A percentile compares a stretch with the other conserved stretches of the same genome.
These are phyloP conservation scores for Teleogryllus occipitalis DNA, from an alignment of 1,140 invertebrate species.

Conservation along the genomic window DNA sequence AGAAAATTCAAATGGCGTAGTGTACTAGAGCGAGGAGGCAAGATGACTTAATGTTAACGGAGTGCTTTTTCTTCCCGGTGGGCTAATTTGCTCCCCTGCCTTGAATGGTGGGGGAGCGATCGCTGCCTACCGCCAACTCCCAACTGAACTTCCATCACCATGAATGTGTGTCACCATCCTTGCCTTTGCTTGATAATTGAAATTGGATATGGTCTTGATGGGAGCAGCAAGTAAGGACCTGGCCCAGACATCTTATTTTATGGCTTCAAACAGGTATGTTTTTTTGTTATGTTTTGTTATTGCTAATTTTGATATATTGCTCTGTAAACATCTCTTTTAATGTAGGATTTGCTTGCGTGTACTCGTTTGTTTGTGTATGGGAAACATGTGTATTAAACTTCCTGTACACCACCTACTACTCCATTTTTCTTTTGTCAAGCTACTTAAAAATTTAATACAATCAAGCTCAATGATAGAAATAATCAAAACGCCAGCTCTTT, in stretches of 20 bases:
- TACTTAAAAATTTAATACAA: too few species aligned
- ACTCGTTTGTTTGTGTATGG: too few species aligned
- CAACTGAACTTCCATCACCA: not conserved
- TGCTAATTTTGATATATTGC: not conserved
- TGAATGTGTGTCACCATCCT: not conserved
- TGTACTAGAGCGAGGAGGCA: not conserved
- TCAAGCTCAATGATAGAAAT: too few species aligned
- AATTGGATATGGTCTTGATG: slow-evolving; percentile 19
- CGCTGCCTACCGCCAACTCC: slow-evolving; percentile 10
- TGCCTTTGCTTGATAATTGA: not conserved
- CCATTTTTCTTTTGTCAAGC: too few species aligned
- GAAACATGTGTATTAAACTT: too few species aligned
- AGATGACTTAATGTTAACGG: slow-evolving; percentile 1
- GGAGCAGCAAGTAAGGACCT: slow-evolving; percentile 82
- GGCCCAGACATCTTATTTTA: slow-evolving; percentile 94
- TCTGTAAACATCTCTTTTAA: too few species aligned
- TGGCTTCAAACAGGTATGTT: slow-evolving; percentile 86
- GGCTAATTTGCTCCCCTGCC: slow-evolving; percentile 8
- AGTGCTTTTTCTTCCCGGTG: slow-evolving; percentile 24
- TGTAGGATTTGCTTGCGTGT: too few species aligned
- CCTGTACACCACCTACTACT: too few species aligned
- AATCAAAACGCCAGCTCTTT: too few species aligned
- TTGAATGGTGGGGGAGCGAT: slow-evolving; percentile 8
- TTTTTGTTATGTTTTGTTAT: not conserved
- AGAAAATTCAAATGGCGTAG: not conserved